phyloP scores from a whole-genome alignment of 2,888 invertebrate species.

The Venustoraphidia nigricollis region DNA sequence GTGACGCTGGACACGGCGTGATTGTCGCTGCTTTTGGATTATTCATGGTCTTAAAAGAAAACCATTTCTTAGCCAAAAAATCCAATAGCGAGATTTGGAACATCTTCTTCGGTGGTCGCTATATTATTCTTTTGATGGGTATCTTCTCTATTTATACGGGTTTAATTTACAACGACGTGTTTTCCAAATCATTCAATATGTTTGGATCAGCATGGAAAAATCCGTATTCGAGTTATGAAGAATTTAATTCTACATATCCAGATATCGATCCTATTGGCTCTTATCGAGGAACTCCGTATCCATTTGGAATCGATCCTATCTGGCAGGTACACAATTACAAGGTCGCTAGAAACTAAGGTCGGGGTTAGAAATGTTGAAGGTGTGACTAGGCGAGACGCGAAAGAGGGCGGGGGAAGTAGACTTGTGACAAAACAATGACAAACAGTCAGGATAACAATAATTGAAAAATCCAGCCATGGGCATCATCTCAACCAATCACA shows the following conservation, averaged over 20 bases:
- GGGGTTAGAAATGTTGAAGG: too few relatives aligned
- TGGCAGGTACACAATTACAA: slow-evolving; percentile 47
- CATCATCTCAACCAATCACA: too few relatives aligned
- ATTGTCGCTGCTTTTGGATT: slow-evolving; percentile 49
- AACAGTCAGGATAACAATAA: too few relatives aligned
- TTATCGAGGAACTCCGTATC: slow-evolving; percentile 38
- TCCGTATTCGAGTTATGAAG: slow-evolving; percentile 17
- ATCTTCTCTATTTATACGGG: slow-evolving; percentile 61
- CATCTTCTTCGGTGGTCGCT: slow-evolving; percentile 57
- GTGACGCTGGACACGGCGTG: slow-evolving; percentile 56
- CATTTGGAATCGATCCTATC: slow-evolving; percentile 55
- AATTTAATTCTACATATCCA: slow-evolving; percentile 14
- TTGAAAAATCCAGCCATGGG: too few relatives aligned
- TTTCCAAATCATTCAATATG: slow-evolving; percentile 53
- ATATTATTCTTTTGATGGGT: slow-evolving; percentile 59
- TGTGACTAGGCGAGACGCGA: too few relatives aligned
- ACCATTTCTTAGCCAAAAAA: slow-evolving; percentile 34
- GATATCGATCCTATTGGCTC: slow-evolving; percentile 30
- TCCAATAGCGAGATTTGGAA: slow-evolving; percentile 49
- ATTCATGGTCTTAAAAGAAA: slow-evolving; percentile 47
- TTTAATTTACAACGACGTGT: slow-evolving; percentile 56
- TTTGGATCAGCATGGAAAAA: slow-evolving; percentile 50
- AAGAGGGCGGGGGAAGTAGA: too few relatives aligned
- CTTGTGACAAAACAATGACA: too few relatives aligned
- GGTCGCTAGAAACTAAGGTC: too few relatives aligned